phyloP scores from a whole-genome alignment of 2,888 invertebrate genomes.

The Venustoraphidia nigricollis region DNA sequence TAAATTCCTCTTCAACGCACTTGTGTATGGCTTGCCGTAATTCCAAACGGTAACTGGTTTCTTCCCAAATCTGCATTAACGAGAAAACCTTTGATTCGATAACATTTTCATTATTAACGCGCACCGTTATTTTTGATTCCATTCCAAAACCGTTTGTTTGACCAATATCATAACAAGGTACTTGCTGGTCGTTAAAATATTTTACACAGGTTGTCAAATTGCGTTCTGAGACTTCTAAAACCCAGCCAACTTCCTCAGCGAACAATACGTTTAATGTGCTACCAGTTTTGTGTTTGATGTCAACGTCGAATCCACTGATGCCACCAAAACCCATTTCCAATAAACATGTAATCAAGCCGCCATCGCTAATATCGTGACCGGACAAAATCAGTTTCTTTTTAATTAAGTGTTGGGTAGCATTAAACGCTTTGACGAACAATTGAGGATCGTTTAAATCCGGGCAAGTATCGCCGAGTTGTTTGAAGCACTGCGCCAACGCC shows the following conservation, averaged over 20 bases:
- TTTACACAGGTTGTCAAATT: constrained; percentile 41
- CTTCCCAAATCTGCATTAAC: constrained; percentile 82
- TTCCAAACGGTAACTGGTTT: constrained; percentile 85
- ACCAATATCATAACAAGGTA: constrained; percentile 54
- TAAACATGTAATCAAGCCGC: constrained; percentile 78
- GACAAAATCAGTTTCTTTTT: constrained; percentile 54
- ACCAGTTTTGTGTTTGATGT: constrained; percentile 38
- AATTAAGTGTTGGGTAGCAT: constrained; percentile 69
- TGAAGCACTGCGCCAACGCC: constrained; percentile 80
- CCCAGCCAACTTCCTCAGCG: constrained; percentile 75
- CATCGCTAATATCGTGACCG: constrained; percentile 95
- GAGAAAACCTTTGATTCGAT: constrained; percentile 46
- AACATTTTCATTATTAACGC: constrained; percentile 40
- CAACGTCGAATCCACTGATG: constrained; percentile 57
- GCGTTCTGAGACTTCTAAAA: constrained; percentile 51
- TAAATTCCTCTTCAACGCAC: constrained; percentile 68
- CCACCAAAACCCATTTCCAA: constrained; percentile 97
- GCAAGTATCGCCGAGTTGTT: constrained; percentile 62
- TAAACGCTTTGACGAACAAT: constrained; percentile 59
- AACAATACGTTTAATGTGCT: constrained; percentile 55
- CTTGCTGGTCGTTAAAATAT: constrained; percentile 41
- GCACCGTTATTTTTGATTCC: constrained; percentile 40
- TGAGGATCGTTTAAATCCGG: constrained; percentile 67
- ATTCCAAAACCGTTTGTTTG: constrained; percentile 49
- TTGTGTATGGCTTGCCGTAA: constrained; percentile 63